Base-by-base conservation (phyloP, 1,140 invertebrate species). In the Cardiocondyla obscurior region DNA sequence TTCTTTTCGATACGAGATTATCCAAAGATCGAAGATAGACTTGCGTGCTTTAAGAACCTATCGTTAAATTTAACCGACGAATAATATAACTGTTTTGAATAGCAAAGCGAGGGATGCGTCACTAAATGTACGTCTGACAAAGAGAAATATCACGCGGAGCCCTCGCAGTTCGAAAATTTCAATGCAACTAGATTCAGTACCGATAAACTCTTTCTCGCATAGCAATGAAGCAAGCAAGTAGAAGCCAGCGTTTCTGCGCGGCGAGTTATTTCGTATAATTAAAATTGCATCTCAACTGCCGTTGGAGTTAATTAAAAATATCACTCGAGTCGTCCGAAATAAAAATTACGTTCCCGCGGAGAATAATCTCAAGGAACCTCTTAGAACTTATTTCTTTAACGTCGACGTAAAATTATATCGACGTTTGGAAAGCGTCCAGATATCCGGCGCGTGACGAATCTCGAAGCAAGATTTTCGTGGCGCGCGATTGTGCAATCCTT, bases 251-350 rank as follows among this genome's bases (percentile, higher is more conserved):
- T 36, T 39, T 70, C 55, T 72, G 8, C 16, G 3, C 28, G n/a
- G n/a, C n/a, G n/a, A n/a, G n/a, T n/a, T n/a, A n/a, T n/a, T 60
- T 2, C 19, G 10, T 42, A 64, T 64, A 62, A 76, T 76, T 42
- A 64, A 49, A 62, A 76, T 76, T 64, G 57, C 14, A 25, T 62
- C 14, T 76, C 64, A 76, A 76, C 64, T 76, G 58, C 39, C n/a
- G 25, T 33, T n/a, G 39, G 12, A 62, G 42, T 62, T 76, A 76
- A 76, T 64, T 49, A 19, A 62, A 33, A 33, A n/a, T 30, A 60
- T 62, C 16, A 62, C 28, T 62, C n/a, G 14, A 64, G 14, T 33
- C 39, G 19, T 64, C 64, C 12, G 8, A 51, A 76, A 39, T 5
- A 64, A 25, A 46, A 64, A 64, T 22, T 64, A 57, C 5, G 19